Evolutionary conservation across 1,140 invertebrate genomes (phyloP), one percentile per base, ranked within the genome.

Genomic region (Drosophila repletoides): DNA sequence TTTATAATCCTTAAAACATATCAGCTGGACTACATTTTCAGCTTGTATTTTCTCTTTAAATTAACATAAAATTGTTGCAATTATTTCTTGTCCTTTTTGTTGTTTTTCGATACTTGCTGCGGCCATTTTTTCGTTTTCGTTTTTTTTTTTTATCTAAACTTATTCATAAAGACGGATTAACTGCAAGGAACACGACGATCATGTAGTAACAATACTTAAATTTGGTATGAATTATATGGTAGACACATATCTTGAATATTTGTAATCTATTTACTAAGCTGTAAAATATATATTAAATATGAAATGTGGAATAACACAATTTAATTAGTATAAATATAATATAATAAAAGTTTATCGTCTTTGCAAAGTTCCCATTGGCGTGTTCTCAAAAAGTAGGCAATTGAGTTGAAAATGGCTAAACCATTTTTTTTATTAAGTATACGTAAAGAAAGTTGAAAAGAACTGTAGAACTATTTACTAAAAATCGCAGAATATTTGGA

Each of bases 141-240:
- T 7, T 21, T 17, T 17, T 26, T 48, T 9, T 26, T 22, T 51
- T 76, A 86, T 86, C 75, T 84, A 76, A 72, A 66, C 55, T 86
- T 87, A 87, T 74, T 5, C 38, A 59, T 72, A 73, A 40, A 80
- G 80, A 86, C 80, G 80, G 80, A 86, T 87, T 86, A 64, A 68
- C 80, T 86, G 81, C 81, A 80, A 86, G 80, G 80, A 86, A 86
- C 80, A 72, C 65, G 61, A 72, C 36, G 56, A 72, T 86, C 69
- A 79, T 73, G 59, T 56, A 75, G 52, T 60, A 64, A 79, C 43
- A 64, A 19, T 77, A 72, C 72, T 86, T 74, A 86, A 67, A 63
- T 36, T 29, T 60, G 66, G 55, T 43, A 64, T 64, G 49, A 64
- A 63, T 43, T 43, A 64, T 74, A 48, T 61, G 49, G 48, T 72